These are phyloP conservation scores for Dryoscopus gambensis DNA, from an alignment of 2,113 vertebrate genomes.

Conservation along the genomic window DNA sequence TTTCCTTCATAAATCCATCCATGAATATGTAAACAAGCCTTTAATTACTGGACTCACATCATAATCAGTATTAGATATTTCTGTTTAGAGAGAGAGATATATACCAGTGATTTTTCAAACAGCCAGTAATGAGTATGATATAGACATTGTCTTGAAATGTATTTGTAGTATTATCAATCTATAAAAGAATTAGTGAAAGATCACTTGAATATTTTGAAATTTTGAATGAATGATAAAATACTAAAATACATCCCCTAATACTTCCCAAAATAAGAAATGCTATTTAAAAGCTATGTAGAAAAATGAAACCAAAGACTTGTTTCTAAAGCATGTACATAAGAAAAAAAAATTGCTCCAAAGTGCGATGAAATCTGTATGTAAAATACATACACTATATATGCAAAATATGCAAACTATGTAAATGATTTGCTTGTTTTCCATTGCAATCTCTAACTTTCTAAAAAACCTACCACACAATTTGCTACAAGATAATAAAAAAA, in stretches of 20 bases:
- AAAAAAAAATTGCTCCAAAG: background rate
- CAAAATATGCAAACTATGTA: background rate
- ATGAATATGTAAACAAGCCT: background rate
- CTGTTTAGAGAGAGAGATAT: background rate
- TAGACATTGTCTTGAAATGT: background rate
- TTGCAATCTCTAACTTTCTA: background rate
- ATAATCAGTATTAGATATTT: background rate
- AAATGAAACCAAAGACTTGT: background rate
- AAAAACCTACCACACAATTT: background rate
- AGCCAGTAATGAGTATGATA: background rate
- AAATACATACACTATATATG: background rate
- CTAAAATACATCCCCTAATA: background rate
- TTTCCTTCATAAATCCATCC: background rate
- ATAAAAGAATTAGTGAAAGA: background rate
- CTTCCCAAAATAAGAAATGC: background rate
- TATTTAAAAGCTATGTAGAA: background rate
- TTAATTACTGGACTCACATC: background rate
- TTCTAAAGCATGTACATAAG: background rate
- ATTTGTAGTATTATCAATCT: background rate
- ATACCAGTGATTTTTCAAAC: background rate
- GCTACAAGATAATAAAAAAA: background rate
- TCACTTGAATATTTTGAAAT: background rate
- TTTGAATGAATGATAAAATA: background rate
- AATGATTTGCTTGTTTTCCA: background rate
- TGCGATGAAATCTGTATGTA: background rate